These are phyloP conservation scores for Drosophila longiperda DNA, from an alignment of 2,888 invertebrate genomes.

Conservation along the genomic window DNA sequence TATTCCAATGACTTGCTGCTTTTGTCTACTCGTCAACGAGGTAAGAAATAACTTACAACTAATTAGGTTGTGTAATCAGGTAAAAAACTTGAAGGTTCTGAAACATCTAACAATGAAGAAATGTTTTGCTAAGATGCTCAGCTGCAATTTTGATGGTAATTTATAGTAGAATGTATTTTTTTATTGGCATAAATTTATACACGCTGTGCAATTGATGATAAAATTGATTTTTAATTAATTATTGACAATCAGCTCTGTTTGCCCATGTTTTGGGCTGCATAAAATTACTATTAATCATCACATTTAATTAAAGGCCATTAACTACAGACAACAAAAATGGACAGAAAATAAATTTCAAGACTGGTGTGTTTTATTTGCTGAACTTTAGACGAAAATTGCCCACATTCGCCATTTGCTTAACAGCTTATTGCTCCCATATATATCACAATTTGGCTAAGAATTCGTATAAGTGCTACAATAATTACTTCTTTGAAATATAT, in stretches of 20 bases:
- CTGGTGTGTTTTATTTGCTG: neutral
- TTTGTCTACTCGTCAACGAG: constrained; percentile 14
- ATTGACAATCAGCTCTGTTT: constrained; percentile 18
- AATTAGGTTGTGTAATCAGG: constrained; percentile 29
- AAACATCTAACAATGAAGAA: neutral
- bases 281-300: constrained; percentile 30
- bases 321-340: neutral
- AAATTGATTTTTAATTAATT: constrained; percentile 63
- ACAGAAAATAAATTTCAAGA: neutral
- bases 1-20: constrained; percentile 12
- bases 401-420: neutral
- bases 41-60: constrained; percentile 28
- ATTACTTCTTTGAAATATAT: neutral
- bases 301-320: neutral
- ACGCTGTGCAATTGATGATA: constrained; percentile 31
- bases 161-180: constrained; percentile 8
- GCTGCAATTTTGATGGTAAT: constrained; percentile 17
- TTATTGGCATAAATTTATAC: neutral
- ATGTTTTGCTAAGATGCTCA: constrained; percentile 16
- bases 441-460: neutral
- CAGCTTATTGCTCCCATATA: neutral
- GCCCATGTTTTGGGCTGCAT: constrained; percentile 33
- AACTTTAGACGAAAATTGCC: neutral
- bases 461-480: neutral
- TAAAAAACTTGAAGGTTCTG: constrained; percentile 14